Conservation (phyloP, 2,113 vertebrate genomes). For the Colius striatus region DNA sequence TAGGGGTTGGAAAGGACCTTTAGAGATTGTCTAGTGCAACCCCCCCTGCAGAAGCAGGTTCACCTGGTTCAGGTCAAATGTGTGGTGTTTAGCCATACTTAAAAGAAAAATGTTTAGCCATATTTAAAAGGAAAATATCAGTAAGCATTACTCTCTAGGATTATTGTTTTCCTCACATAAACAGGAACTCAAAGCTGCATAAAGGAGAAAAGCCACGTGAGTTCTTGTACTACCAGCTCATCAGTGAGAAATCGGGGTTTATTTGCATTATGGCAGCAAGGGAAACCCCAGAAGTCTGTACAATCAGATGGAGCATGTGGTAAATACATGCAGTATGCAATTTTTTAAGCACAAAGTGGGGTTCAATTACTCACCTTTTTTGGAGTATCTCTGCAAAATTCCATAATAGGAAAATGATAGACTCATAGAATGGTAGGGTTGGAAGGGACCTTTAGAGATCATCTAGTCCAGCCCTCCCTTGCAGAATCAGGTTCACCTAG, state of each 20-base stretch:
- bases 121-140: neutral
- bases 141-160: constrained; percentile 7
- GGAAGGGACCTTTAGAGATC: too few relatives aligned
- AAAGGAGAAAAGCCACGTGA: neutral
- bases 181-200: neutral
- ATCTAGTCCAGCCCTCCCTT: too few relatives aligned
- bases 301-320: neutral
- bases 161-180: constrained; percentile 6
- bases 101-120: constrained; percentile 34
- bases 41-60: too few relatives aligned
- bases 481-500: too few relatives aligned
- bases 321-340: neutral
- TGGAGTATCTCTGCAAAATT: too few relatives aligned
- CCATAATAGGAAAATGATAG: too few relatives aligned
- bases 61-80: neutral
- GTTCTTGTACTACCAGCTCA: neutral
- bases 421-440: too few relatives aligned
- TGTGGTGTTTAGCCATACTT: constrained; percentile 37
- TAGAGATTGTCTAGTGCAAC: too few relatives aligned
- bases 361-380: constrained; percentile 65
- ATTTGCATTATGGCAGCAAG: neutral
- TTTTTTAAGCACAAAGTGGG: neutral
- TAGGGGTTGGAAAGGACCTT: too few relatives aligned
- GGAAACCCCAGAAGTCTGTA: neutral
- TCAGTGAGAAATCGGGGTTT: neutral